phyloP scores from a whole-genome alignment of 2,888 invertebrate species.

The Idaea dimidiata region DNA sequence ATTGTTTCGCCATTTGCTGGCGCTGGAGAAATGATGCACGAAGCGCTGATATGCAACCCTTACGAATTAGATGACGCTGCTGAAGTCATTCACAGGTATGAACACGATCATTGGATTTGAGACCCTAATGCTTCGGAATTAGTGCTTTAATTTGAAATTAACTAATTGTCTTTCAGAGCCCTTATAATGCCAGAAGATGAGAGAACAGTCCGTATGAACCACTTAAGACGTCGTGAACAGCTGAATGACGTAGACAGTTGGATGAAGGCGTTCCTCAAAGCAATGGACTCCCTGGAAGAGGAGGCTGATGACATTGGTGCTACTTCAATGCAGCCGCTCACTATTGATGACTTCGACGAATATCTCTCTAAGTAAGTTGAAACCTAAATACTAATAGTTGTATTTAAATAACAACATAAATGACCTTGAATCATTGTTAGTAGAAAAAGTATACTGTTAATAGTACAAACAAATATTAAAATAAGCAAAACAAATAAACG shows the following conservation, averaged over 20 bases:
- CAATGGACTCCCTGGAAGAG: slow-evolving; percentile 91
- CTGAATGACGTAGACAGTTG: slow-evolving; percentile 92
- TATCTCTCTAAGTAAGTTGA: slow-evolving; percentile 89
- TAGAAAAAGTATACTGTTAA: no score
- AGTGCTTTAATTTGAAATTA: background rate
- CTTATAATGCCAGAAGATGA: slow-evolving; percentile 95
- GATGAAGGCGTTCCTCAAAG: slow-evolving; percentile 93
- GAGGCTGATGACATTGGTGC: slow-evolving; percentile 91
- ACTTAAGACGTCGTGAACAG: slow-evolving; percentile 89
- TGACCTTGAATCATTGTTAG: no score
- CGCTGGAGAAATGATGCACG: slow-evolving; percentile 96
- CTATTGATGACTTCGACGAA: slow-evolving; percentile 94
- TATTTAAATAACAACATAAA: no score
- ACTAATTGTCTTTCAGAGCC: slow-evolving; percentile 78
- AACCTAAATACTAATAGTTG: no score
- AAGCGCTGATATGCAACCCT: slow-evolving; percentile 93
- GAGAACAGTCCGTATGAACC: slow-evolving; percentile 91
- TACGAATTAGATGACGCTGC: slow-evolving; percentile 94
- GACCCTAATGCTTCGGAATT: background rate
- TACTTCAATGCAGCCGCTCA: slow-evolving; percentile 93
- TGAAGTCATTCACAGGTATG: slow-evolving; percentile 89
- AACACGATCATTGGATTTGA: background rate
- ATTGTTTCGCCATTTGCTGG: slow-evolving; percentile 96
- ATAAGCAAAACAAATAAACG: no score
- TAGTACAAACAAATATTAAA: no score